phyloP scores from a whole-genome alignment of 1,140 invertebrate genomes.

The Trichonephila clavipes region DNA sequence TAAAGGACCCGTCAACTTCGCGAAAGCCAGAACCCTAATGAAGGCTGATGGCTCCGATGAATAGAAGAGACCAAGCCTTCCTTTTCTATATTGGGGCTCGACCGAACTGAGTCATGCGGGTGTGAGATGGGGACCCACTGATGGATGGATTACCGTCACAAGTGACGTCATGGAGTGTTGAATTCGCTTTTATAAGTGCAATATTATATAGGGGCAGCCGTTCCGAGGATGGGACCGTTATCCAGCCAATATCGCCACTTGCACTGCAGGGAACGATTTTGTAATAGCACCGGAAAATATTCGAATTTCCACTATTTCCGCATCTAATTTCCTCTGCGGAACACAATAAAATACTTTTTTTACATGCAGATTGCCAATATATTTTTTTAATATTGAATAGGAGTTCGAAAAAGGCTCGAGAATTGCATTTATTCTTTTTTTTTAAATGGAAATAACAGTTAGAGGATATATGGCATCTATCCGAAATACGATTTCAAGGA shows the following conservation, averaged over 20 bases:
- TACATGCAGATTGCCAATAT: not conserved
- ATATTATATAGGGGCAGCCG: slow-evolving; percentile 15
- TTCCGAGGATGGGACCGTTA: slow-evolving; percentile 6
- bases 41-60: slow-evolving; percentile 46
- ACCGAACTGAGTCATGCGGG: slow-evolving; percentile 26
- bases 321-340: not conserved
- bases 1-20: slow-evolving; percentile 58
- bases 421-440: too few relatives aligned
- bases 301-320: not conserved
- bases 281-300: not conserved
- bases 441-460: too few relatives aligned
- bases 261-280: not conserved
- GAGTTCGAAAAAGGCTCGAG: not conserved
- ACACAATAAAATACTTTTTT: not conserved
- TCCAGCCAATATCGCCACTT: slow-evolving; percentile 3
- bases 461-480: too few relatives aligned
- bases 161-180: slow-evolving; percentile 52
- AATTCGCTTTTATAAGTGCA: slow-evolving; percentile 40
- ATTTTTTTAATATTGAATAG: not conserved
- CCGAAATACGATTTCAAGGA: too few relatives aligned
- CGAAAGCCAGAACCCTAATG: slow-evolving; percentile 35
- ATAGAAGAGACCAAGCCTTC: slow-evolving; percentile 23
- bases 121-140: slow-evolving; percentile 1
- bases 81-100: not conserved
- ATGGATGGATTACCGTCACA: slow-evolving; percentile 60